A percentile compares a stretch with the other conserved stretches of the same genome.
These are phyloP conservation scores for Charanyca ferruginea DNA, from an alignment of 2,888 invertebrate genomes.

Conservation along the genomic window DNA sequence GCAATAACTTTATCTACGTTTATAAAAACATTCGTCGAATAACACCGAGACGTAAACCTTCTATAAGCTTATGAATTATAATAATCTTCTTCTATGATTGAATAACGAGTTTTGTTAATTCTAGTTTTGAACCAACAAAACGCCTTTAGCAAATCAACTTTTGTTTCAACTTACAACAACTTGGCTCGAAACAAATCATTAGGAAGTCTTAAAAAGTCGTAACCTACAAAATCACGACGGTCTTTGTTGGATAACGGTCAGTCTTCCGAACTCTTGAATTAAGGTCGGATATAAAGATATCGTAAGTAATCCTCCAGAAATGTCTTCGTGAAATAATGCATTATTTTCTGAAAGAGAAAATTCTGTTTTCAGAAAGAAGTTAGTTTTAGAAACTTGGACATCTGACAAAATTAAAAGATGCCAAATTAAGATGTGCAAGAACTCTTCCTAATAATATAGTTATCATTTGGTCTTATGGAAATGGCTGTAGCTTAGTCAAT, in stretches of 20 bases:
- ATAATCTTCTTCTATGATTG: constrained; percentile 43
- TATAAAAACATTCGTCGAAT: constrained; percentile 21
- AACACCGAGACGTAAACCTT: constrained; percentile 7
- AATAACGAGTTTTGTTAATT: constrained; percentile 4
- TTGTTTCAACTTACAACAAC: constrained; percentile 25
- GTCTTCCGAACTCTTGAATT: constrained; percentile 62
- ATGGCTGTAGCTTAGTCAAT: constrained; percentile 61
- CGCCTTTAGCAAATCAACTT: constrained; percentile 26
- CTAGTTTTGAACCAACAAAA: constrained; percentile 12
- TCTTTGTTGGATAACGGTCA: constrained; percentile 55
- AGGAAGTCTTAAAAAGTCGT: constrained; percentile 51
- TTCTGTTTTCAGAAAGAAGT: constrained; percentile 43
- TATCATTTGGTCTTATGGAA: constrained; percentile 68
- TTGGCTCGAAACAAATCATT: constrained; percentile 47
- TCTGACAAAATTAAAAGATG: constrained; percentile 49
- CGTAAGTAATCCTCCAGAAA: constrained; percentile 48
- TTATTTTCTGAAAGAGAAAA: constrained; percentile 36
- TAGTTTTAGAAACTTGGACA: constrained; percentile 50
- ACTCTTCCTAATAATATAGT: constrained; percentile 62
- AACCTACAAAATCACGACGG: constrained; percentile 35
- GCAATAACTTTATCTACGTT: constrained; percentile 13
- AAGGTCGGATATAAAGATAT: constrained; percentile 54
- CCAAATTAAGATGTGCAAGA: constrained; percentile 60
- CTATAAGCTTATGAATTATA: constrained; percentile 27
- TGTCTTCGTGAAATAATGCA: constrained; percentile 48